Evolutionary conservation across 2,888 invertebrate species (phyloP), one percentile per base, ranked within the genome.

Genomic region (Eilema caniola): DNA sequence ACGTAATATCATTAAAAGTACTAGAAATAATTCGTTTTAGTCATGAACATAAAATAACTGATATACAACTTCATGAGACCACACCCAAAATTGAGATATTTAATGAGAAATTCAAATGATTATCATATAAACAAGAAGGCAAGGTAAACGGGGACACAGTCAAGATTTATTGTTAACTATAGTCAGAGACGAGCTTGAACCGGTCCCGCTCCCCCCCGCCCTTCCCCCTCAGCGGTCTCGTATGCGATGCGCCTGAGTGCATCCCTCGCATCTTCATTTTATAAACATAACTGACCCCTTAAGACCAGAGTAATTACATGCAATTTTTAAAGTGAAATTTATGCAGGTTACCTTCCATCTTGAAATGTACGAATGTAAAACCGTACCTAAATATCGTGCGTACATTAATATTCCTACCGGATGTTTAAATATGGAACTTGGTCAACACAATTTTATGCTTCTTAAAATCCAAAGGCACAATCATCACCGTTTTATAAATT

Each of bases 81-180:
- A 59, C 37, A 47, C 20, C 71, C 69, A 73, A 73, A 47, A 73
- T 62, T 62, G 65, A 77, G 75, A 72, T 75, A 78, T 81, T 75
- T 69, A 74, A 47, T 73, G 67, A 59, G 73, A 79, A 77, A 85
- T 78, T 78, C 69, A 71, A 74, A 73, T 71, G 70, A 80, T 77
- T 77, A 81, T 74, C 82, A 76, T 82, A 80, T 83, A 85, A 84
- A 84, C 81, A 86, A 76, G 71, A 78, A 83, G 81, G 86, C 87
- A 88, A 90, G 89, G 89, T 82, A 88, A 93, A 92, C 87, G 90
- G 86, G 92, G 90, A 89, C 92, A 93, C 79, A 83, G 82, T 82
- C 83, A 84, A 82, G 87, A 86, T 41, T 41, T 66, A 86, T 85
- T 64, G 28, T 71, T 61, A 85, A 82, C 83, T 82, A 87, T 64